phyloP scores from a whole-genome alignment of 2,797 vertebrate species.

The Hylomyscus alleni region DNA sequence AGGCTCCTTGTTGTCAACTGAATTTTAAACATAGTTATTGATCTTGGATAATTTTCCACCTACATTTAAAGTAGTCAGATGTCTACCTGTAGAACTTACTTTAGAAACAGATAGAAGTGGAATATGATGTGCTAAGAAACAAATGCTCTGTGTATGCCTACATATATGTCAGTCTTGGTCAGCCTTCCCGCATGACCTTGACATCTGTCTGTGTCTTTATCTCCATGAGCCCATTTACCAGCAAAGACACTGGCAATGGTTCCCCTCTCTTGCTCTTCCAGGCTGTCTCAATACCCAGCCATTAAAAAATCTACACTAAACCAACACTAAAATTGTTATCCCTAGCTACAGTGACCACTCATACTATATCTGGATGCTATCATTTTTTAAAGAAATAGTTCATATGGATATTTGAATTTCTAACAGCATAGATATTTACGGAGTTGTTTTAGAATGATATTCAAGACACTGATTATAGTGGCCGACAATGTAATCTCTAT shows the following conservation, averaged over 20 bases:
- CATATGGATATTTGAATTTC: background rate
- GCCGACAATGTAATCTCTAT: background rate
- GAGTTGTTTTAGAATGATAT: background rate
- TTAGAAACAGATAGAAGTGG: background rate
- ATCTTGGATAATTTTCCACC: background rate
- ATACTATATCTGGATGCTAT: background rate
- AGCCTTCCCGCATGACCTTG: background rate
- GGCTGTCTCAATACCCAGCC: background rate
- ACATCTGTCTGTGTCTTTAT: background rate
- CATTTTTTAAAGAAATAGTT: background rate
- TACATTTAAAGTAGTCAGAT: background rate
- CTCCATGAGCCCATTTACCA: background rate
- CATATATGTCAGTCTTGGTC: background rate
- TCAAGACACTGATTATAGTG: background rate
- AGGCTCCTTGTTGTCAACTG: background rate
- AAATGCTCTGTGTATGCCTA: background rate
- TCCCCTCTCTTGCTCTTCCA: background rate
- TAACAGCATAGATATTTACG: background rate
- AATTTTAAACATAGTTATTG: constrained; percentile 1
- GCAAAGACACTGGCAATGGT: background rate
- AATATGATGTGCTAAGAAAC: background rate
- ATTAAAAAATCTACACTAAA: constrained; percentile 3
- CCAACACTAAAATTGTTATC: background rate
- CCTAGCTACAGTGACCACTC: background rate
- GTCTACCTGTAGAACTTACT: background rate